Evolutionary conservation across 2,113 vertebrate genomes (phyloP).

Genomic region (Gallinago jamesoni): DNA sequence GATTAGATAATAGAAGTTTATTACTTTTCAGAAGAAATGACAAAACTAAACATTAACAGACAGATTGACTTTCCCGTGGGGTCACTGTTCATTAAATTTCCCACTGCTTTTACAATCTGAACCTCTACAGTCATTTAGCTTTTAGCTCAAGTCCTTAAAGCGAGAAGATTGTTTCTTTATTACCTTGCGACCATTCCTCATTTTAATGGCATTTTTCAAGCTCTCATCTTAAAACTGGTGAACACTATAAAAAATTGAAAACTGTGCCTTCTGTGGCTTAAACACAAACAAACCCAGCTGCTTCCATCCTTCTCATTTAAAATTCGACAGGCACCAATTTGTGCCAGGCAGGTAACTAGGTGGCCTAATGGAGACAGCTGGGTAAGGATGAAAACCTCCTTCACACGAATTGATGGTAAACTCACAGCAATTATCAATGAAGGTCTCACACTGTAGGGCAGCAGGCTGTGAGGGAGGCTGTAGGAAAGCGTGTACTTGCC

Average conservation of each 20-base stretch:
- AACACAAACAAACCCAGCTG: background rate
- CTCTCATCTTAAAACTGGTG: background rate
- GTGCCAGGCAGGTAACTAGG: background rate
- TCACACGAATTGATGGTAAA: background rate
- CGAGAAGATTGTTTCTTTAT: constrained; percentile 41
- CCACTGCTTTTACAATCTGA: constrained; percentile 48
- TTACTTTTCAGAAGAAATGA: constrained; percentile 46
- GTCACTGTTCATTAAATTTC: constrained; percentile 62
- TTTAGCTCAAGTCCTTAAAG: constrained; percentile 38
- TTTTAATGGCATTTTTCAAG: constrained; percentile 39
- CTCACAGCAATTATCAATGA: background rate
- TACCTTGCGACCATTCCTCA: background rate
- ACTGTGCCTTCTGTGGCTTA: background rate
- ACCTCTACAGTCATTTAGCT: constrained; percentile 29
- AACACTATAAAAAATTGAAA: background rate
- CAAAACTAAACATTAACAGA: constrained; percentile 41
- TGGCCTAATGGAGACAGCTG: background rate
- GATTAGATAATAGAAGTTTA: constrained; percentile 22
- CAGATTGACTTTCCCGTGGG: constrained; percentile 49
- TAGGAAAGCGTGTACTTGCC: background rate
- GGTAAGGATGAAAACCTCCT: background rate
- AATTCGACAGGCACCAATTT: background rate
- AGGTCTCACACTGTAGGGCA: background rate
- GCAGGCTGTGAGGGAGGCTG: background rate
- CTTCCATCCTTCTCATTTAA: background rate